These are phyloP conservation scores for Drosophila pullipes DNA, from an alignment of 2,888 invertebrate species.

Conservation along the genomic window DNA sequence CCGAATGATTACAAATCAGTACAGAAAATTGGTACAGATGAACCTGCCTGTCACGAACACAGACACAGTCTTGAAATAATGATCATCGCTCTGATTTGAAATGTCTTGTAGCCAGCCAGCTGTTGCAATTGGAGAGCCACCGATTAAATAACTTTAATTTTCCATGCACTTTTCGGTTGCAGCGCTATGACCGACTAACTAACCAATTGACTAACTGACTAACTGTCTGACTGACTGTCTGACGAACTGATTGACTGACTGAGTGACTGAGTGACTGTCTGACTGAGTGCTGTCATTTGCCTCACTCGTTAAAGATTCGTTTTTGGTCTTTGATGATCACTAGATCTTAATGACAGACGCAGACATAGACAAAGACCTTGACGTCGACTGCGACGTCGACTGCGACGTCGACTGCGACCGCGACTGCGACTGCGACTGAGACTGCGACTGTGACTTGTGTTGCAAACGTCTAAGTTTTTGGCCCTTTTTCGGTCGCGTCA, in stretches of 20 bases:
- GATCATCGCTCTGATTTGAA: conserved; percentile 30
- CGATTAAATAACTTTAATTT: conserved; percentile 54
- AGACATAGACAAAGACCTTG: conserved; percentile 48
- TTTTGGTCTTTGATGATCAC: conserved; percentile 39
- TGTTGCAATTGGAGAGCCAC: conserved; percentile 48
- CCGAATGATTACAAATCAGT: conserved; percentile 29
- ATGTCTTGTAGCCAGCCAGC: conserved; percentile 8
- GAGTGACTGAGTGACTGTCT: conserved; percentile 17
- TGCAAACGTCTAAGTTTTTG: conserved; percentile 34
- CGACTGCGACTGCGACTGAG: not conserved
- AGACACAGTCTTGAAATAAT: conserved; percentile 25
- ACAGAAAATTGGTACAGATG: conserved; percentile 17
- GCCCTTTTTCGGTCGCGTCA: conserved; percentile 30
- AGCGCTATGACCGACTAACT: conserved; percentile 31
- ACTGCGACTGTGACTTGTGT: conserved; percentile 19
- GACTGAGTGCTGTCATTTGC: conserved; percentile 45
- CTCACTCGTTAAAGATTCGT: conserved; percentile 63
- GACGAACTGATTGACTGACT: conserved; percentile 5
- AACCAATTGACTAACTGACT: not conserved
- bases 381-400: conserved; percentile 4
- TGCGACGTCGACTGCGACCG: not conserved
- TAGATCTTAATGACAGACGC: conserved; percentile 40
- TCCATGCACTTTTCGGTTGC: conserved; percentile 53
- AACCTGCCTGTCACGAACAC: conserved; percentile 16
- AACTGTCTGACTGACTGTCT: conserved; percentile 10